Base-by-base conservation (phyloP, 2,113 vertebrate genomes). In the Trematomus loennbergii region DNA sequence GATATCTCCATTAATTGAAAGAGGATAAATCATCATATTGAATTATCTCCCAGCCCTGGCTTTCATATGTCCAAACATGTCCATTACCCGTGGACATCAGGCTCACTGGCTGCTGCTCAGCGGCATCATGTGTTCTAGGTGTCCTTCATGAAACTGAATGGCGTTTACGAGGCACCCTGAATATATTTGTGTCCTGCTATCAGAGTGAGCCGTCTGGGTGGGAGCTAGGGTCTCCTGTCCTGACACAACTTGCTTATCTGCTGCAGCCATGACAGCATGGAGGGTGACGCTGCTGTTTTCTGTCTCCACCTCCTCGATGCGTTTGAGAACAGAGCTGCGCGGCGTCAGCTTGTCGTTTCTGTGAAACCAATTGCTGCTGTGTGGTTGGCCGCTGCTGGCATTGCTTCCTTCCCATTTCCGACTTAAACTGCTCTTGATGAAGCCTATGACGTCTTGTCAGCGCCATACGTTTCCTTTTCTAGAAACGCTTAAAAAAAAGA, bases 381-480 rank as follows among this genome's bases (percentile, higher is more conserved):
- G 89, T 49, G 85, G 84, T 86, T 16, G 65, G 18, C 69, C 79
- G 84, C 73, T 20, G 2, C 72, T 79, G 89, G 80, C 73, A 83
- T 73, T 61, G 59, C 88, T 92, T 90, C 88, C 90, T 91, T 93
- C 91, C 84, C 46, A 73, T 88, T 92, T 40, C 36, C 9, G 67
- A 75, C 43, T 83, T 78, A 1, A 76, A 29, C 72, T 9, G 46
- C 74, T 54, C 48, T 66, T 11, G 45, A 78, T 82, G 46, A 48
- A 45, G 18, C 72, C 64, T 75, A 11, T 80, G 83, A 87, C 66
- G 13, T 33, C 63, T 72, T 9, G 9, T 48, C 66, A 17, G 1
- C 4, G 52, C 79, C 75, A 36, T 79, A 55, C 43, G 67, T 83
- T 90, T 92, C 90, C 81, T 88, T 89, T 89, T 85, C 48, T 13